Conservation (phyloP, 2,797 vertebrate species). For the Sternarchorhynchus goeldii region DNA sequence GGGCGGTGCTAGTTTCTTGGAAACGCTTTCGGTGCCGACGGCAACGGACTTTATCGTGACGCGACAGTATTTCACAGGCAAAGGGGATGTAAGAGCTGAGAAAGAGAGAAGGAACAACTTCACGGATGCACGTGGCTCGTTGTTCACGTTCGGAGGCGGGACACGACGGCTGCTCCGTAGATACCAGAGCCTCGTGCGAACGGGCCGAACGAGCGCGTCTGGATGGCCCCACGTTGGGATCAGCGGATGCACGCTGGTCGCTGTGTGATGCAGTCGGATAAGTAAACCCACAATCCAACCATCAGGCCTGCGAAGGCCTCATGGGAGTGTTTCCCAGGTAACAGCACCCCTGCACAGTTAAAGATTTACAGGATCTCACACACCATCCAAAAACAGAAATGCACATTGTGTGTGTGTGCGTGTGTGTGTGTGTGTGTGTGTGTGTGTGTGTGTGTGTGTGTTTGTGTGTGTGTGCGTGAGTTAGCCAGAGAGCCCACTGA, state of each 20-base stretch:
- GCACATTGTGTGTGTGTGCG: constrained; percentile 33
- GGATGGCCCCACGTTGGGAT: constrained; percentile 5
- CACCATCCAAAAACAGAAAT: constrained; percentile 47
- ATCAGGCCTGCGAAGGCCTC: constrained; percentile 29
- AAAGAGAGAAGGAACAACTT: constrained; percentile 8
- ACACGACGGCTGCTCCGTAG: not conserved
- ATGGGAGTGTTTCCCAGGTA: constrained; percentile 51
- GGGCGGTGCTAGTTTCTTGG: not conserved
- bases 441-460: not conserved
- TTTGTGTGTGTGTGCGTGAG: not conserved
- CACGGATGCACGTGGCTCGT: constrained; percentile 9
- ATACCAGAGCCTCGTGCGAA: not conserved
- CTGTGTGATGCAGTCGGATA: constrained; percentile 47
- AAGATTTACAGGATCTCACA: constrained; percentile 54
- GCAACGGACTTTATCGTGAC: not conserved
- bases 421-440: not conserved
- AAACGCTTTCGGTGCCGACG: not conserved
- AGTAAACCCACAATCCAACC: constrained; percentile 47
- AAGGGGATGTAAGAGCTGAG: constrained; percentile 23
- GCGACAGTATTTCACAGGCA: not conserved
- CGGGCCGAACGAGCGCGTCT: not conserved
- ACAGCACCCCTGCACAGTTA: constrained; percentile 46
- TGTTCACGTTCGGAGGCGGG: constrained; percentile 9
- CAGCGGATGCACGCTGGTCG: constrained; percentile 27
- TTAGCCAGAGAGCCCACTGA: constrained; percentile 19